These are phyloP conservation scores for Macrotrachela quadricornifera DNA, from an alignment of 1,140 invertebrate genomes.

Conservation along the genomic window DNA sequence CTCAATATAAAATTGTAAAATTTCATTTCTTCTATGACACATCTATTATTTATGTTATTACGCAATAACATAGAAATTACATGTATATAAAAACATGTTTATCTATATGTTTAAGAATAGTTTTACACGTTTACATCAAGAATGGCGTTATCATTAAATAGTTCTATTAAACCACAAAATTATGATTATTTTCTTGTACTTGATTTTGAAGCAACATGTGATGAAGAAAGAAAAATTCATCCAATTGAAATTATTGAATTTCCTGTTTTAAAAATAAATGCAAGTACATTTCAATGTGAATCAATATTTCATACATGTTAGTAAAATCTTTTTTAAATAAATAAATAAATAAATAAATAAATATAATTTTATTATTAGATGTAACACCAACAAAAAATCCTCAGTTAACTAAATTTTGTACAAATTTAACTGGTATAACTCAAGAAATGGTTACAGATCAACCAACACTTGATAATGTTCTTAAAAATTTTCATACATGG, in stretches of 20 bases:
- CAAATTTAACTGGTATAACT: conserved; percentile 29
- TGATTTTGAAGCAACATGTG: conserved; percentile 43
- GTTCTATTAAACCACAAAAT: conserved; percentile 7
- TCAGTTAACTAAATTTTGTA: conserved; percentile 37
- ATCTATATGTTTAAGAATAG: too few relatives aligned
- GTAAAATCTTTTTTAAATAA: too few relatives aligned
- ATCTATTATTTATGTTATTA: too few relatives aligned
- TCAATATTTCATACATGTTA: conserved; percentile 36
- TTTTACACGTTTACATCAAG: too few relatives aligned
- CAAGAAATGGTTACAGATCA: conserved; percentile 32
- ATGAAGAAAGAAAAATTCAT: conserved; percentile 14
- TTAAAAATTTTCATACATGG: conserved; percentile 14
- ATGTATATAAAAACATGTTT: too few relatives aligned
- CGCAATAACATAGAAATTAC: too few relatives aligned
- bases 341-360: too few relatives aligned
- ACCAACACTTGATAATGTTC: conserved; percentile 20
- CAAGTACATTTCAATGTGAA: conserved; percentile 33
- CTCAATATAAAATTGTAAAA: too few relatives aligned
- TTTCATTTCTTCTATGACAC: too few relatives aligned
- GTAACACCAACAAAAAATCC: conserved; percentile 36
- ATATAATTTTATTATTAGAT: conserved; percentile 12
- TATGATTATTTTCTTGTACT: conserved; percentile 38
- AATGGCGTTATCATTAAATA: too few relatives aligned
- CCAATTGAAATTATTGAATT: conserved; percentile 44
- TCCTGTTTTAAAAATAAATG: conserved; percentile 39